Percentiles rank a stretch among this genome's conserved stretches.
phyloP scores from a whole-genome alignment of 1,140 invertebrate species.

The Neodiprion fabricii region DNA sequence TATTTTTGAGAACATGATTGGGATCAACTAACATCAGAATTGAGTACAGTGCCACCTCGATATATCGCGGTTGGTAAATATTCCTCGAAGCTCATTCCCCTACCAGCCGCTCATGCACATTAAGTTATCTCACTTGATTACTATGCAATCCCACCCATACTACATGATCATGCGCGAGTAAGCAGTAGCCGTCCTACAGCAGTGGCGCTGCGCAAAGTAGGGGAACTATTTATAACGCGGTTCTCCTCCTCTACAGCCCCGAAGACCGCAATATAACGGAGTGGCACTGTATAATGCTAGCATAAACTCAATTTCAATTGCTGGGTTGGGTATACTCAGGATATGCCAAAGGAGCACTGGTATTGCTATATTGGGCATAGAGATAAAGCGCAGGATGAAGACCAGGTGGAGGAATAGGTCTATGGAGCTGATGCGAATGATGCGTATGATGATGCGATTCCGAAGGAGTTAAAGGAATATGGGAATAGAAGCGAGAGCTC shows the following conservation, averaged over 20 bases:
- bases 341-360: conserved; percentile 49
- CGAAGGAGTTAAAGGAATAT: conserved; percentile 37
- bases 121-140: too few relatives aligned
- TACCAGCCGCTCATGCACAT: too few relatives aligned
- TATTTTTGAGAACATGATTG: background rate
- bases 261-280: too few relatives aligned
- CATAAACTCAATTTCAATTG: conserved; percentile 29
- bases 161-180: too few relatives aligned
- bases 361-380: conserved; percentile 58
- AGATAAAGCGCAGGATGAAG: conserved; percentile 58
- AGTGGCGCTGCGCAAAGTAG: too few relatives aligned
- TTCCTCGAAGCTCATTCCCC: too few relatives aligned
- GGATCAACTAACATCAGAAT: background rate
- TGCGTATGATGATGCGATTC: conserved; percentile 39
- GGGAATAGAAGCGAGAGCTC: conserved; percentile 50
- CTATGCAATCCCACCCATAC: too few relatives aligned
- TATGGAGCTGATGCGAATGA: conserved; percentile 40
- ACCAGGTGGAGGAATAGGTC: conserved; percentile 48
- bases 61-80: too few relatives aligned
- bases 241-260: too few relatives aligned
- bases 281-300: background rate
- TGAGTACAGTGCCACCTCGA: background rate
- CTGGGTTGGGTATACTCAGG: conserved; percentile 58
- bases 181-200: too few relatives aligned
- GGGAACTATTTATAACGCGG: too few relatives aligned